Conservation (phyloP, 2,797 vertebrate species). For the Siniperca scherzeri region DNA sequence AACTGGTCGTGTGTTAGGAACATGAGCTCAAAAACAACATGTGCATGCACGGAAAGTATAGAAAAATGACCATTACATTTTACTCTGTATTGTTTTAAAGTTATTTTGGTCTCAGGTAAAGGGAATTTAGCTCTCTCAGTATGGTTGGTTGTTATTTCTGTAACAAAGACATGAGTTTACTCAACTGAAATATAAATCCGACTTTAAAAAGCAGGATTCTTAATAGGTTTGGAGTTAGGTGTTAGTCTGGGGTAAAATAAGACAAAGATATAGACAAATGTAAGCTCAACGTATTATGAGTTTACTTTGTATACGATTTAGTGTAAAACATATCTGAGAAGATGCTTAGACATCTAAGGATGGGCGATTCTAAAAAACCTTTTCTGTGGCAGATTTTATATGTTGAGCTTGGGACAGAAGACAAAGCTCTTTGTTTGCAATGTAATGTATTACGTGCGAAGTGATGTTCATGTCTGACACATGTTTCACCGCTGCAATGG, state of each 20-base stretch:
- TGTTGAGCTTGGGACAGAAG: fast-evolving
- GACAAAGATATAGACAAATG: not conserved
- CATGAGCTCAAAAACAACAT: slow-evolving; percentile 67
- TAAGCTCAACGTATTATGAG: not conserved
- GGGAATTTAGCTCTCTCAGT: not conserved
- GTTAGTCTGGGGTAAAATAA: not conserved
- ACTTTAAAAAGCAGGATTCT: not conserved
- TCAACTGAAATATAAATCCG: slow-evolving; percentile 3
- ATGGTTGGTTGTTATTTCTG: slow-evolving; percentile 10
- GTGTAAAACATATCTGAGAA: not conserved
- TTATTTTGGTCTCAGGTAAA: slow-evolving; percentile 16
- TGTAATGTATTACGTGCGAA: not conserved
- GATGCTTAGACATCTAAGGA: not conserved
- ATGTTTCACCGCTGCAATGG: not conserved
- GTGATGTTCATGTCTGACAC: not conserved
- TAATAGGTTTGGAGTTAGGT: not conserved
- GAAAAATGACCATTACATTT: not conserved
- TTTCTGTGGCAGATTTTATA: not conserved
- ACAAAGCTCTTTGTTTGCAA: not conserved
- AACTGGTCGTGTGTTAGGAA: slow-evolving; percentile 59
- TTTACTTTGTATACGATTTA: not conserved
- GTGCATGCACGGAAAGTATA: slow-evolving; percentile 9
- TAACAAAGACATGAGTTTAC: not conserved
- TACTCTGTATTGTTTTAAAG: not conserved
- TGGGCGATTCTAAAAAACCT: not conserved